Conservation (phyloP, 2,888 invertebrate species). For the Willowsia nigromaculata region DNA sequence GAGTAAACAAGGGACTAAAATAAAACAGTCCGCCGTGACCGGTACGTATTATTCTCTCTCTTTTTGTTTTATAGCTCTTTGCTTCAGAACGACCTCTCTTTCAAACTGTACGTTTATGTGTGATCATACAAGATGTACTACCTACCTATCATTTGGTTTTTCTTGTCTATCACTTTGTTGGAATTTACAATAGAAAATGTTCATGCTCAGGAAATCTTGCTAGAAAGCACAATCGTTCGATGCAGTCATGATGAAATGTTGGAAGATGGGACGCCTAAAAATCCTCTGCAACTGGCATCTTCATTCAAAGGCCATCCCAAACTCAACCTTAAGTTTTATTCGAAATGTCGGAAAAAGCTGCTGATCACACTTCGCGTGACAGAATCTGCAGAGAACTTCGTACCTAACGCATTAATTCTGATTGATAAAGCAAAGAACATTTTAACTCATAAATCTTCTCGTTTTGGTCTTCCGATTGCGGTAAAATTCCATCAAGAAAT, state of each 20-base stretch:
- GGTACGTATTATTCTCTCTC: no score
- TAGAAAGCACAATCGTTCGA: constrained; percentile 33
- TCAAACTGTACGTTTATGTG: no score
- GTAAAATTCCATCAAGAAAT: constrained; percentile 38
- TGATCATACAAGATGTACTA: no score
- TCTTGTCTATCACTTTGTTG: not conserved
- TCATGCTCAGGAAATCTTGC: constrained; percentile 7
- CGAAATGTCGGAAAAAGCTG: constrained; percentile 49
- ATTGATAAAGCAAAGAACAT: constrained; percentile 28
- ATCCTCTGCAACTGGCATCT: not conserved
- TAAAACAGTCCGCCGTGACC: no score
- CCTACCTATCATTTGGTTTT: not conserved
- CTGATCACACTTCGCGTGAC: constrained; percentile 30
- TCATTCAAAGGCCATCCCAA: not conserved
- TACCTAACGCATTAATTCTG: constrained; percentile 15
- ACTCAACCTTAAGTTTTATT: constrained; percentile 41
- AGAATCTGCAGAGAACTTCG: constrained; percentile 14
- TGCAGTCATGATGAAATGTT: constrained; percentile 14
- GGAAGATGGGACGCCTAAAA: not conserved
- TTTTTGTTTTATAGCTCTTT: no score
- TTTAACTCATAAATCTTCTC: constrained; percentile 35
- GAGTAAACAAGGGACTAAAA: no score
- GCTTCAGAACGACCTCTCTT: no score
- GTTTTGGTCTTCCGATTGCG: constrained; percentile 32
- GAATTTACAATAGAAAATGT: not conserved